Conservation (phyloP, 2,888 invertebrate genomes). For the Terebella lapidaria region DNA sequence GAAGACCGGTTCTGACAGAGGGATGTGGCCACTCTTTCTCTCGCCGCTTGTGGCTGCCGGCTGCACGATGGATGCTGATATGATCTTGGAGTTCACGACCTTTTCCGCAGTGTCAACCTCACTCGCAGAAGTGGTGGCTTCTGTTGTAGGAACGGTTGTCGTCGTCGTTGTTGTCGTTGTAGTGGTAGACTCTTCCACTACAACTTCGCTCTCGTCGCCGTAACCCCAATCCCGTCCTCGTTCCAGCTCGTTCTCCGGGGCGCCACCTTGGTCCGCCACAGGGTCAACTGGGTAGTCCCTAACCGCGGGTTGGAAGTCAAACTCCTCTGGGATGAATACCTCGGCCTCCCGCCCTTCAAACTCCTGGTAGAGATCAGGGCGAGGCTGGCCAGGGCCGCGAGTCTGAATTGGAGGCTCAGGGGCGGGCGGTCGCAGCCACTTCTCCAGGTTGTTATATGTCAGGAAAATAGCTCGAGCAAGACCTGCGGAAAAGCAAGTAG, state of each 20-base stretch:
- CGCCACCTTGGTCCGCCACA: neutral
- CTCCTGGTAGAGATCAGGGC: neutral
- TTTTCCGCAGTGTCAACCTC: neutral
- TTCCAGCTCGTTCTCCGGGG: neutral
- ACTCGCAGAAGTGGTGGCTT: neutral
- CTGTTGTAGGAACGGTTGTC: neutral
- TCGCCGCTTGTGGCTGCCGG: neutral
- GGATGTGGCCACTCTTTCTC: conserved; percentile 15
- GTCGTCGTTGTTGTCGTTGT: neutral
- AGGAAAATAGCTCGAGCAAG: conserved; percentile 40
- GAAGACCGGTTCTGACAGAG: conserved; percentile 65
- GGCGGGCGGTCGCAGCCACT: conserved; percentile 25
- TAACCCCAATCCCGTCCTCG: neutral
- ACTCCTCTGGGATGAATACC: neutral
- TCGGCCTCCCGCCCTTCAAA: neutral
- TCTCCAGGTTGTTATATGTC: conserved; percentile 38
- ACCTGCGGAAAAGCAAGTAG: too few relatives aligned
- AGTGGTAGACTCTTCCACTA: neutral
- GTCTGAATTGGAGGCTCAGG: neutral
- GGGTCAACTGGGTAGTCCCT: neutral
- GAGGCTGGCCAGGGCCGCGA: neutral
- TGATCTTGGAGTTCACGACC: conserved; percentile 37
- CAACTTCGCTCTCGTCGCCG: neutral
- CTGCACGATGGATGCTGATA: conserved; percentile 41
- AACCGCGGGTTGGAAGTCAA: neutral